Evolutionary conservation across 1,140 invertebrate species (phyloP).

Genomic region (Magallana ariakensis): DNA sequence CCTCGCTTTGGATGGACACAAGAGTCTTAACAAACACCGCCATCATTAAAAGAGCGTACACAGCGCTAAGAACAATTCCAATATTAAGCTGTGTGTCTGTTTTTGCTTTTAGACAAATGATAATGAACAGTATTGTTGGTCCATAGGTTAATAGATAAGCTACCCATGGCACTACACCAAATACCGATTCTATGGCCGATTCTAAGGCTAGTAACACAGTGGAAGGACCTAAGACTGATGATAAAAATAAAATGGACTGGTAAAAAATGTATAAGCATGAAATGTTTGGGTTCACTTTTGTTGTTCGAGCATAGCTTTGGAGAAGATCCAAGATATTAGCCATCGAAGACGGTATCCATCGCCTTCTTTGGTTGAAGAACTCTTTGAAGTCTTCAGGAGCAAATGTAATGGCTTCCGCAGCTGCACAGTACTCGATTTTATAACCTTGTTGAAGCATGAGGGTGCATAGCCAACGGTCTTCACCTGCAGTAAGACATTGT

Average conservation of each 20-base stretch:
- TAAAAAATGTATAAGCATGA: constrained; percentile 83
- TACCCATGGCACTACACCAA: constrained; percentile 55
- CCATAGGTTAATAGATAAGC: constrained; percentile 67
- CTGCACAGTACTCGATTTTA: constrained; percentile 84
- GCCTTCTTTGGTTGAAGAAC: constrained; percentile 81
- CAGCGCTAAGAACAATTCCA: constrained; percentile 70
- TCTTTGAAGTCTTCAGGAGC: constrained; percentile 82
- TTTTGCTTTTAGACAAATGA: constrained; percentile 88
- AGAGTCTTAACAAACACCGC: constrained; percentile 70
- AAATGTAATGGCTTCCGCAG: constrained; percentile 84
- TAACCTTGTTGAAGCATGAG: constrained; percentile 84
- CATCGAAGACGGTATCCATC: constrained; percentile 85
- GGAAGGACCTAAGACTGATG: constrained; percentile 83
- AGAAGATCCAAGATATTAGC: constrained; percentile 85
- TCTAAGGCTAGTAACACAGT: constrained; percentile 98
- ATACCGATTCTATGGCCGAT: constrained; percentile 91
- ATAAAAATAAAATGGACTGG: constrained; percentile 80
- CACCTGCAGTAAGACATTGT: constrained; percentile 75
- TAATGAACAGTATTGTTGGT: constrained; percentile 83
- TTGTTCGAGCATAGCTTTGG: constrained; percentile 80
- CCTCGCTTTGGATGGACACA: constrained; percentile 61
- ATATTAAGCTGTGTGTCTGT: constrained; percentile 80
- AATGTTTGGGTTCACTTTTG: constrained; percentile 83
- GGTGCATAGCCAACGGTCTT: constrained; percentile 85
- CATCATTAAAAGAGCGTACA: constrained; percentile 74